Conservation (phyloP, 2,797 vertebrate species). For the Falco peregrinus region DNA sequence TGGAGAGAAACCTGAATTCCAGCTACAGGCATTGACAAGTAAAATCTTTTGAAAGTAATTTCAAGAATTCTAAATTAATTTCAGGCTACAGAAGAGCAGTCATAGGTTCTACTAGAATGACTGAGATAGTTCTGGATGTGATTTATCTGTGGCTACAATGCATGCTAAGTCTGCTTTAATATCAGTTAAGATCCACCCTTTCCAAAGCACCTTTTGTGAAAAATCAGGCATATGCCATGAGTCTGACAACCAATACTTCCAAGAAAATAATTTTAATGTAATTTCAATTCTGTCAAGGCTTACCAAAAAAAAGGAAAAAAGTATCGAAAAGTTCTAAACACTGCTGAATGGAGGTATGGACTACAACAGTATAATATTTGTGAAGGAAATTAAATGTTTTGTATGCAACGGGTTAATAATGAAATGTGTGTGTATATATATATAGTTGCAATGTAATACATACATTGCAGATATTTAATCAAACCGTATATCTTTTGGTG, state of each 20-base stretch:
- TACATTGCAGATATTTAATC: not conserved
- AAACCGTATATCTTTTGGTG: not conserved
- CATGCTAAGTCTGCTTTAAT: not conserved
- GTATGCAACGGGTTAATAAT: not conserved
- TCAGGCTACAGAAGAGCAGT: not conserved
- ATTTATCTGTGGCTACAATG: not conserved
- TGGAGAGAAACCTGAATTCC: not conserved
- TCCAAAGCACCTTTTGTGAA: not conserved
- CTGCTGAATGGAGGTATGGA: not conserved
- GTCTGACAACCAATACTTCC: not conserved
- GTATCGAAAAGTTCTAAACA: not conserved
- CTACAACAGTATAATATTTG: not conserved
- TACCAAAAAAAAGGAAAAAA: not conserved
- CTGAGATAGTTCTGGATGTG: not conserved
- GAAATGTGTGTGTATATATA: not conserved
- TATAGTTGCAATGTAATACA: not conserved
- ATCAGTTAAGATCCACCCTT: not conserved
- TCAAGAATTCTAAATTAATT: not conserved
- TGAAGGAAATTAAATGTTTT: not conserved
- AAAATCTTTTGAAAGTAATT: not conserved
- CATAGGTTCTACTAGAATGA: not conserved
- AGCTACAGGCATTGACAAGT: not conserved
- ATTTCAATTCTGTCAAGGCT: not conserved
- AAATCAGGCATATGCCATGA: not conserved
- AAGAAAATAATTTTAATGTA: not conserved